These are phyloP conservation scores for Drosophila fungiperda DNA, from an alignment of 2,888 invertebrate genomes.

Conservation along the genomic window DNA sequence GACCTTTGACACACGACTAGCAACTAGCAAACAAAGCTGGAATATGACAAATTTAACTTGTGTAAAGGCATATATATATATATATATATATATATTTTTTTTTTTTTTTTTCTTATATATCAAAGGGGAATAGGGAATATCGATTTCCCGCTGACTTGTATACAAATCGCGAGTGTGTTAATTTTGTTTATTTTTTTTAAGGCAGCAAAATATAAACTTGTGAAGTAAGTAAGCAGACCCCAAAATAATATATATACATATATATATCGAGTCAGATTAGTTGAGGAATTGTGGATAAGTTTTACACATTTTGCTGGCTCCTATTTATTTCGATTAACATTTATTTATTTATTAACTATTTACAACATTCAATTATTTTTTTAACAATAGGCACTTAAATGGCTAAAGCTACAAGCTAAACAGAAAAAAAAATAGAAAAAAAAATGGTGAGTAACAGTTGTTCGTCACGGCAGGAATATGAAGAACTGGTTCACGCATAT, in stretches of 20 bases:
- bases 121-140: neutral
- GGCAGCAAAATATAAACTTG: neutral
- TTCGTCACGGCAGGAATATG: constrained; percentile 23
- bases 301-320: neutral
- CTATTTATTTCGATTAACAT: neutral
- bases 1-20: neutral
- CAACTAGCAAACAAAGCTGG: neutral
- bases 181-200: neutral
- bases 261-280: neutral
- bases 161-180: neutral
- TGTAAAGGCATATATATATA: neutral
- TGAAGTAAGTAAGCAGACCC: neutral
- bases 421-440: neutral
- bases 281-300: neutral
- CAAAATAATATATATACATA: neutral
- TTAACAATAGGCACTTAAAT: constrained; percentile 10
- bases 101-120: neutral
- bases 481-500: constrained; percentile 24
- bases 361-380: constrained; percentile 9
- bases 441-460: constrained; percentile 11
- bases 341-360: constrained; percentile 12
- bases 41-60: neutral
- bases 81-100: neutral
- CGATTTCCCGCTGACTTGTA: neutral
- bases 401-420: constrained; percentile 1